Evolutionary conservation across 92 coral and sea anemone species (phyloP).

Genomic region (Umimayanthus kanabou): DNA sequence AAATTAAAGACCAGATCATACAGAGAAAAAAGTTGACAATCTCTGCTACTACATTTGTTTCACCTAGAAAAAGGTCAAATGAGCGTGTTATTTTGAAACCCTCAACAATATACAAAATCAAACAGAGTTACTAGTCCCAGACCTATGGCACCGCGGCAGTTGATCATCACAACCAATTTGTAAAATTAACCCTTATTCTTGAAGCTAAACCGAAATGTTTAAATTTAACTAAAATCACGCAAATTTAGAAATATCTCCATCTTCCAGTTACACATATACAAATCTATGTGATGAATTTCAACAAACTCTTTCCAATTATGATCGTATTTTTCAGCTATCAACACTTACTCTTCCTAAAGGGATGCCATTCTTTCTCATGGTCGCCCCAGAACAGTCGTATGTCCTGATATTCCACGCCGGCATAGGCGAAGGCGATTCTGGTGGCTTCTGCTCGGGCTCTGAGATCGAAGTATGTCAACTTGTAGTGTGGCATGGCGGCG

Average conservation of each 20-base stretch:
- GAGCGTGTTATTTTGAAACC: neutral
- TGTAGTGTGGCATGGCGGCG: constrained; percentile 2
- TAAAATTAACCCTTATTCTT: too few species aligned
- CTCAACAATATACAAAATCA: neutral
- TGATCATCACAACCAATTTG: too few species aligned
- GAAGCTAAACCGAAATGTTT: neutral
- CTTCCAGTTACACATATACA: neutral
- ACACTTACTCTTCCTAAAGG: neutral
- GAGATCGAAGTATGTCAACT: constrained; percentile 27
- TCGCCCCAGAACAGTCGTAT: neutral
- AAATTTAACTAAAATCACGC: neutral
- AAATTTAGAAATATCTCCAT: neutral
- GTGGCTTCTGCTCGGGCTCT: constrained; percentile 17
- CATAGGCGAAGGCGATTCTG: constrained; percentile 7
- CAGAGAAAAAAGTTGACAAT: neutral
- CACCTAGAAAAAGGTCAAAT: neutral
- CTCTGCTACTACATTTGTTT: neutral
- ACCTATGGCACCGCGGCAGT: too few species aligned
- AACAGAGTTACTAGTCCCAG: too few species aligned
- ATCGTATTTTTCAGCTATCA: neutral
- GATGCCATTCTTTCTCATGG: neutral
- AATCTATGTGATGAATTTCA: neutral
- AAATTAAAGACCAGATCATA: too few species aligned
- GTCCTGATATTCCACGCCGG: constrained; percentile 6
- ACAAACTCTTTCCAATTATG: neutral